phyloP scores from a whole-genome alignment of 2,888 invertebrate genomes.

The Elmis aenea region DNA sequence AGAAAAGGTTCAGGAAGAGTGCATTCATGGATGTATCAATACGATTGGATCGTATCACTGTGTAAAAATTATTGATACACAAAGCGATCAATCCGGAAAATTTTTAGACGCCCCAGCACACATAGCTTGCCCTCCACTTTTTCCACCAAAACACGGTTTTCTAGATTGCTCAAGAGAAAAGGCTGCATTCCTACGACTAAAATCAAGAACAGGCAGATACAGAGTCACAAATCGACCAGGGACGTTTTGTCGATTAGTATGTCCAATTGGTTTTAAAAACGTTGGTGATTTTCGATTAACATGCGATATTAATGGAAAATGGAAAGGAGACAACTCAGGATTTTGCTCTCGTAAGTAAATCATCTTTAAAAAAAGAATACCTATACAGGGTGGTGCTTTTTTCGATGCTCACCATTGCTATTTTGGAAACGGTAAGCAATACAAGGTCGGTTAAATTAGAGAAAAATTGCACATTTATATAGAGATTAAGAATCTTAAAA shows the following conservation, averaged over 20 bases:
- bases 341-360: conserved; percentile 47
- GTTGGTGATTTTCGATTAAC: conserved; percentile 47
- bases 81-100: conserved; percentile 28
- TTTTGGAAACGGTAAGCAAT: too few species aligned
- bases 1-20: conserved; percentile 38
- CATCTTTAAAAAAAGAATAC: too few species aligned
- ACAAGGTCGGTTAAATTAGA: too few species aligned
- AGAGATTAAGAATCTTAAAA: too few species aligned
- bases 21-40: conserved; percentile 57
- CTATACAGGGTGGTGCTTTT: too few species aligned
- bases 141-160: conserved; percentile 47
- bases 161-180: conserved; percentile 44
- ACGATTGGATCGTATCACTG: conserved; percentile 59
- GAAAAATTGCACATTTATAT: too few species aligned
- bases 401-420: too few species aligned
- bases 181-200: conserved; percentile 20
- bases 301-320: conserved; percentile 45
- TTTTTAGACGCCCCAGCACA: conserved; percentile 2
- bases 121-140: conserved; percentile 44
- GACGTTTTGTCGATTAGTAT: conserved; percentile 49
- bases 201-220: conserved; percentile 34
- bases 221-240: conserved; percentile 44
- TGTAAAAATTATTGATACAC: conserved; percentile 28
- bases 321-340: conserved; percentile 47
- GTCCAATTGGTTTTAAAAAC: conserved; percentile 46